Base-by-base conservation (phyloP, 2,888 invertebrate genomes). In the Buathra laborator region DNA sequence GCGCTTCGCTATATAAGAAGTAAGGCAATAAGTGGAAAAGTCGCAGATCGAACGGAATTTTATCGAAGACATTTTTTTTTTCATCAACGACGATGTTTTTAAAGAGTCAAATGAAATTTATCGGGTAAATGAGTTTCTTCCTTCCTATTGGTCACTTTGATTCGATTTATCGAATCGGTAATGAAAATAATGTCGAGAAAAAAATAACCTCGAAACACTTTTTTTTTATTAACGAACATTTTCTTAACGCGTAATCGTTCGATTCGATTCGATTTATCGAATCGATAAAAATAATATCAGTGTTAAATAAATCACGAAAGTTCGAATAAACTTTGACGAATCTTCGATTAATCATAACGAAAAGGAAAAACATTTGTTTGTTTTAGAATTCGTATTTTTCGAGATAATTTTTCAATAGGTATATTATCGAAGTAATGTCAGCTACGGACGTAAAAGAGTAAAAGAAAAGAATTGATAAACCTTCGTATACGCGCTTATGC, bases 21-120 rank as follows among this genome's bases (percentile, higher is more conserved):
- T 87, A 87, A 87, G 80, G 80, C 88, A 75, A 79, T 66, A 53
- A 84, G 64, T 59, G n/a, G 44, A 74, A 74, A 74, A 74, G 44
- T 59, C 59, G 62, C 12, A 29, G 64, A 48, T 75, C 19, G 24
- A 24, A 59, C 59, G 59, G 43, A 72, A 44, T 29, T 14, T 59
- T 32, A 48, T 62, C 32, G 53, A 43, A 46, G 59, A 44, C 48
- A 62, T 46, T 62, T n/a, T 51, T 70, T 24, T 70, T 29, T 29
- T 32, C 12, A 12, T 32, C 29, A 32, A 5, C 29, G 32, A 62
- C 2, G 7, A 32, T 32, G 32, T 29, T n/a, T 32, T 32, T 14
- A 29, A 32, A 62, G 6, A n/a, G 1, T 29, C 14, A 6, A 62
- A 62, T 9, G 37, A 37, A 5, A 37, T 37, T 37, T 37, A 37